Evolutionary conservation across 2,888 invertebrate species (phyloP).

Genomic region (Girardia tigrina): DNA sequence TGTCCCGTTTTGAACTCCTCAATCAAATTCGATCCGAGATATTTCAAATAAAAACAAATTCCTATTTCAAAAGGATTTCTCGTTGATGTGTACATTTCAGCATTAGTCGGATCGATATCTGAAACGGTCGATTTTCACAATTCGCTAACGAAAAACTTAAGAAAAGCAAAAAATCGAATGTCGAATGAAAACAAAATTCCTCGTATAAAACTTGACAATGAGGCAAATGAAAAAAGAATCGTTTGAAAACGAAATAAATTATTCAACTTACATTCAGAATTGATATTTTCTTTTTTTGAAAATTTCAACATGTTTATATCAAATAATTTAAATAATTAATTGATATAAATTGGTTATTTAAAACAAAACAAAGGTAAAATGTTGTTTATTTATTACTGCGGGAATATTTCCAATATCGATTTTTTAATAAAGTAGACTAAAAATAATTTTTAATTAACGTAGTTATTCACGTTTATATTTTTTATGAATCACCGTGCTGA

Average conservation of each 20-base stretch:
- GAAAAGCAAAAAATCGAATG: not conserved
- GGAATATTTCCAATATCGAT: too few species aligned
- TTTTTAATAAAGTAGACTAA: too few species aligned
- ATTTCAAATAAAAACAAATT: conserved; percentile 53
- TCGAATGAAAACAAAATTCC: not conserved
- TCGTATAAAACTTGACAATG: not conserved
- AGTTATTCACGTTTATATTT: too few species aligned
- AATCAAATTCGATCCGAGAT: conserved; percentile 65
- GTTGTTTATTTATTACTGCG: too few species aligned
- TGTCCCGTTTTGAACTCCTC: conserved; percentile 64
- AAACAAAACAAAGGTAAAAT: too few species aligned
- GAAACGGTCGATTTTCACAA: not conserved
- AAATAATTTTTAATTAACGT: too few species aligned
- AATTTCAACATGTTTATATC: not conserved
- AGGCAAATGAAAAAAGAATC: not conserved
- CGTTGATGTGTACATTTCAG: not conserved
- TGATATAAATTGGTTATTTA: not conserved
- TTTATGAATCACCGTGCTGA: too few species aligned
- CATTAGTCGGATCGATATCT: conserved; percentile 15
- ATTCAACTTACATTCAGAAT: conserved; percentile 1
- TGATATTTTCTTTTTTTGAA: not conserved
- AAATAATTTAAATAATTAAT: not conserved
- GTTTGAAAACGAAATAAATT: too few species aligned
- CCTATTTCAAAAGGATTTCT: conserved; percentile 31
- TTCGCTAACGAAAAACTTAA: not conserved